Percentiles rank a stretch among this genome's conserved stretches.
Conservation (phyloP, 2,888 invertebrate genomes). For the Nomada ruficornis region DNA sequence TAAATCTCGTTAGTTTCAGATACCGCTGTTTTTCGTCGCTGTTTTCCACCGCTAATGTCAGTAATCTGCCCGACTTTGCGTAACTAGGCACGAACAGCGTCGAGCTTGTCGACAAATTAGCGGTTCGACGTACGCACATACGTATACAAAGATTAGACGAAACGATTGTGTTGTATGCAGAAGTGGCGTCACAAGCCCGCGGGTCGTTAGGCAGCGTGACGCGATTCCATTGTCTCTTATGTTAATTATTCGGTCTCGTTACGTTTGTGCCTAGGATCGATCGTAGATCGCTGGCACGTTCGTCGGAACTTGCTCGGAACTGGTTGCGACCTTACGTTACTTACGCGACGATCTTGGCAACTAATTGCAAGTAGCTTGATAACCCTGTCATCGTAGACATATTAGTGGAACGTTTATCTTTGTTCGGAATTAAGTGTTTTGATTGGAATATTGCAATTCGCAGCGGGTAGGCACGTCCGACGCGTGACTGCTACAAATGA, state of each 20-base stretch:
- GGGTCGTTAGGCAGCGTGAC: conserved; percentile 55
- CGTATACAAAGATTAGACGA: neutral
- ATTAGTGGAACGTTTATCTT: conserved; percentile 1
- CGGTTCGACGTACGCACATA: conserved; percentile 29
- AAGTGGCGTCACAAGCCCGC: conserved; percentile 66
- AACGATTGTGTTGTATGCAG: conserved; percentile 23
- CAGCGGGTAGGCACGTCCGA: neutral
- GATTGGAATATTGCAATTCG: conserved; percentile 6
- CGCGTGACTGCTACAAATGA: conserved; percentile 32
- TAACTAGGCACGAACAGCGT: neutral
- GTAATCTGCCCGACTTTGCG: neutral
- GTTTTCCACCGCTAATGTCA: neutral
- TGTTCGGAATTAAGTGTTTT: conserved; percentile 1
- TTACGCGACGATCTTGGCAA: conserved; percentile 36
- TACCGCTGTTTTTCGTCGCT: neutral
- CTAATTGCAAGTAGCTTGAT: conserved; percentile 11
- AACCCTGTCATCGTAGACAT: conserved; percentile 12
- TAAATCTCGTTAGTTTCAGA: too few relatives aligned
- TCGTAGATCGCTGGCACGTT: conserved; percentile 42
- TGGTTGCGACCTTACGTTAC: conserved; percentile 38
- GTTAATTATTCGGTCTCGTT: conserved; percentile 61
- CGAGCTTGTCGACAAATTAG: conserved; percentile 47
- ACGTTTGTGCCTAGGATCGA: conserved; percentile 55
- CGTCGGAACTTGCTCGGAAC: conserved; percentile 44
- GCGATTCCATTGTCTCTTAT: conserved; percentile 68